Evolutionary conservation across 2,888 invertebrate species (phyloP), one percentile per base, ranked within the genome.

Genomic region (Plagiodera versicolora): DNA sequence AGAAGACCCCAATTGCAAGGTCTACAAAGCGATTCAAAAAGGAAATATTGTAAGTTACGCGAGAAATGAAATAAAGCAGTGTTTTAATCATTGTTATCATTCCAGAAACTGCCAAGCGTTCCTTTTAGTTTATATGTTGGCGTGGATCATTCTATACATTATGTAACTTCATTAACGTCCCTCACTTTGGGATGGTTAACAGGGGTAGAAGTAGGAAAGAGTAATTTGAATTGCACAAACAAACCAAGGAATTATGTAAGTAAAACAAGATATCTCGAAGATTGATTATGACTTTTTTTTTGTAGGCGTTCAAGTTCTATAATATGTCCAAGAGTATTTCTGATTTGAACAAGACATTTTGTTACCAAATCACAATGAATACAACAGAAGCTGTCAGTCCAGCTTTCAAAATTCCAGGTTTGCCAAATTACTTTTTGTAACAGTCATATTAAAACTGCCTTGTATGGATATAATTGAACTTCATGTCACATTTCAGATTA

Each of bases 351-450:
- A 83, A 83, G 18, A 86, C 81, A n/a, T 80, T 86, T 55, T 94
- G 94, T 74, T 84, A 89, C 46, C 83, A 87, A 64, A 87, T 90
- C 0, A 88, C 89, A 0, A 87, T 90, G 77, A 91, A 90, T 75
- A 86, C 85, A 66, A 89, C 89, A 44, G 81, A 84, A 65, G 94
- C 94, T 1, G 74, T 88, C 9, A 94, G 94, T 78, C 94, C 94
- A n/a, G 94, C 94, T 0, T 94, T 94, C 77, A 78, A 84, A 8
- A 87, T 89, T 67, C 79, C 85, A 67, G 87, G 92, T 91, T 77
- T 77, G 74, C 66, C 17, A 39, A 14, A 39, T 32, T 10, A n/a
- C n/a, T n/a, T n/a, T n/a, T n/a, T n/a, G n/a, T n/a, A n/a, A n/a
- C n/a, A n/a, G n/a, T n/a, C n/a, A n/a, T n/a, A n/a, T n/a, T n/a